These are phyloP conservation scores for Semnornis frantzii DNA, from an alignment of 2,113 vertebrate species.

Conservation along the genomic window DNA sequence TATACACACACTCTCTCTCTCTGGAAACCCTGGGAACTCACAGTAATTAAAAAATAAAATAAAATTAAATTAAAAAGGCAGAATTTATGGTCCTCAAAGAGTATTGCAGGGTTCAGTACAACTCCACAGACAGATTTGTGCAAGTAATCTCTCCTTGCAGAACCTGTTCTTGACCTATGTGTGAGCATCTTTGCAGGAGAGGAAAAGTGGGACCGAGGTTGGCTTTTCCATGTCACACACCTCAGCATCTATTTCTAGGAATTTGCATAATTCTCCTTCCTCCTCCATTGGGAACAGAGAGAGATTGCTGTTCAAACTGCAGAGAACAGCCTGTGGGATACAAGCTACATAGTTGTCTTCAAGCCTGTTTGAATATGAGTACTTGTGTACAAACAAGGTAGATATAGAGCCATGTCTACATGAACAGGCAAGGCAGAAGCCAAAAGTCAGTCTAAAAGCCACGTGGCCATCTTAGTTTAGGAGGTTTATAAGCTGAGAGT, in stretches of 20 bases:
- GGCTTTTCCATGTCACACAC: neutral
- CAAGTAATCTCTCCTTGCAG: neutral
- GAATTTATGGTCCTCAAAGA: neutral
- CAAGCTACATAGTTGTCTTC: neutral
- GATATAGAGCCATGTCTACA: neutral
- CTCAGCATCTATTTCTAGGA: neutral
- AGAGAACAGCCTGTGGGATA: neutral
- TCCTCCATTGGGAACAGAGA: neutral
- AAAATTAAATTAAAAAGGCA: too few relatives aligned
- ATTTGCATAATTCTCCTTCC: neutral
- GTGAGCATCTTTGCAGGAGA: neutral
- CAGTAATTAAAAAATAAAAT: neutral
- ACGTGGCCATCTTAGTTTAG: neutral
- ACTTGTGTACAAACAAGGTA: neutral
- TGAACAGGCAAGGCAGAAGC: neutral
- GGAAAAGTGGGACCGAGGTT: fast-evolving
- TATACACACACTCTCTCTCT: too few relatives aligned
- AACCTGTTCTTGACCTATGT: neutral
- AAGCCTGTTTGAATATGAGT: neutral
- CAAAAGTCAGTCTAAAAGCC: neutral
- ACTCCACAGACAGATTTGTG: neutral
- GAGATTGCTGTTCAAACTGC: neutral
- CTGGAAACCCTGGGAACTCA: neutral
- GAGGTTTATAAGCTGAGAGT: neutral
- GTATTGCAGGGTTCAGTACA: neutral